Percentiles rank a stretch among this genome's conserved stretches.
Evolutionary conservation across 2,797 vertebrate genomes (phyloP).

Genomic region (Rhinophrynus dorsalis): DNA sequence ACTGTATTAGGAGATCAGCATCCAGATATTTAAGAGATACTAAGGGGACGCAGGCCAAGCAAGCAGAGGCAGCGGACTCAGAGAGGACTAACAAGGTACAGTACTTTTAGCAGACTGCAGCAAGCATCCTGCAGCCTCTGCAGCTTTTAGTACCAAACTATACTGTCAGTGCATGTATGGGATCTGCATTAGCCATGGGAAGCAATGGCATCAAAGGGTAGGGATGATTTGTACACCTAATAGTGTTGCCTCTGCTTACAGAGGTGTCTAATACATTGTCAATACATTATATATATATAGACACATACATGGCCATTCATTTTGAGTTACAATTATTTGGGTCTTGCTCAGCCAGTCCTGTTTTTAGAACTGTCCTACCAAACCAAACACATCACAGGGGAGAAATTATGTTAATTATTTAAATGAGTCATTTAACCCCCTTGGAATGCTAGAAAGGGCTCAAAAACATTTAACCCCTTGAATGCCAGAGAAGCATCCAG

Average conservation of each 20-base stretch:
- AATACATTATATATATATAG: no score
- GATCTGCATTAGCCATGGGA: background rate
- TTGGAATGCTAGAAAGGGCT: no score
- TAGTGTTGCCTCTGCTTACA: no score
- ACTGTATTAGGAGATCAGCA: constrained; percentile 21
- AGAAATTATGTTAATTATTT: no score
- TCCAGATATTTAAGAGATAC: constrained; percentile 32
- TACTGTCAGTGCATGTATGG: background rate
- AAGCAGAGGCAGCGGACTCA: constrained; percentile 4
- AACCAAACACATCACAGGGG: no score
- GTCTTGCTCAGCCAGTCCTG: background rate
- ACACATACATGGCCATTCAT: no score
- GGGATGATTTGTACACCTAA: background rate
- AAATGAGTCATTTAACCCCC: no score
- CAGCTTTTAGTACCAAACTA: constrained; percentile 33
- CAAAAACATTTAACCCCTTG: no score
- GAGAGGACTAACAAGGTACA: constrained; percentile 32
- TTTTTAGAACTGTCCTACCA: background rate
- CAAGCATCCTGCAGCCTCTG: constrained; percentile 40
- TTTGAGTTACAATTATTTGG: no score
- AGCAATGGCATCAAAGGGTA: constrained; percentile 8
- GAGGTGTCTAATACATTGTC: no score
- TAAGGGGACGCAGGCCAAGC: constrained; percentile 3
- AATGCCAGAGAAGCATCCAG: no score
- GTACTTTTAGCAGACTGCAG: constrained; percentile 45